Evolutionary conservation across 2,113 vertebrate genomes (phyloP), one percentile per base, ranked within the genome.

Genomic region (Paedocypris sp.): DNA sequence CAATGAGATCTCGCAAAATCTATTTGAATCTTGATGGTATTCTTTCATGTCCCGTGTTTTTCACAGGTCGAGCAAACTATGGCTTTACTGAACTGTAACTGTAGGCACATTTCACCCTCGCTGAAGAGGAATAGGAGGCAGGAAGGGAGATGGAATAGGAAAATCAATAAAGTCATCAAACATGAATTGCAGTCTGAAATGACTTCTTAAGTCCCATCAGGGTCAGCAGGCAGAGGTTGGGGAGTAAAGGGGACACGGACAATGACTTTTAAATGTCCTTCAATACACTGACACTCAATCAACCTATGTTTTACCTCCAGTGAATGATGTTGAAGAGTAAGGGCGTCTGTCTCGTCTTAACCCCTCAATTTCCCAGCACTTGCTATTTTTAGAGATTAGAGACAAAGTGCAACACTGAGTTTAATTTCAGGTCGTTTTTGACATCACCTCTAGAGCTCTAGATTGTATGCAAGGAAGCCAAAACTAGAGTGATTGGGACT

Each of bases 121-220:
- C 29, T 22, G 48, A 56, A n/a, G 26, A 42, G 52, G 50, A 31
- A n/a, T n/a, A 60, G 58, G 53, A 67, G 4, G 46, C 64, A 71
- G 58, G 33, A 54, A 62, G 42, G 35, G 62, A 39, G 67, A 64
- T 32, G 60, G 52, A 7, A 71, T 56, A 73, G 59, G 51, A 79
- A 83, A 83, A 85, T 86, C 82, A 80, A 86, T 86, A 86, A 76
- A 79, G 74, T 83, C 80, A 80, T 86, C 79, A 83, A 83, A 83
- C 77, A 83, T 80, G 76, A 81, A 85, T 79, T 83, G 77, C 66
- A 32, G 28, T 18, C 72, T 79, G 76, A 85, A 83, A 82, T 82
- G 72, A 76, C 78, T 83, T 78, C 69, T 82, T 73, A 77, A 75
- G 73, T 75, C 75, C 77, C 74, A 77, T 79, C 75, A 79, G 73